A percentile compares a stretch with the other conserved stretches of the same genome.
Conservation (phyloP, 2,797 vertebrate genomes). For the Tachyglossus aculeatus region DNA sequence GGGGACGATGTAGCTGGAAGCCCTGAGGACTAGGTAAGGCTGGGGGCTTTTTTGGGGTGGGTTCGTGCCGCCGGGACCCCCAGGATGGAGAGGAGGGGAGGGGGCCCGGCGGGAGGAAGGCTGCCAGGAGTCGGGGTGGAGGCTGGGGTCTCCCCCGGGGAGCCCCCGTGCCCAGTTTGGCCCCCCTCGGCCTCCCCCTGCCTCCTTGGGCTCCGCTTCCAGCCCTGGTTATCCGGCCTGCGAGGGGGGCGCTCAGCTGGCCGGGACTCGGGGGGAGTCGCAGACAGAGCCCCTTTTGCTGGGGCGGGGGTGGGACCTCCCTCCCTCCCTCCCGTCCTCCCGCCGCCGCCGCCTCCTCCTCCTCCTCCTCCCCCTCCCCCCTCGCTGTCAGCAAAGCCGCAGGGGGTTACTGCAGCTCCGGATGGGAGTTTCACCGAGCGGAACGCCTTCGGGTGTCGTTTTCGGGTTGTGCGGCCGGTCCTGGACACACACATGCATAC, state of each 20-base stretch:
- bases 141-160: neutral
- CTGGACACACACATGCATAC: neutral
- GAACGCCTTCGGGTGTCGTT: neutral
- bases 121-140: neutral
- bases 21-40: constrained; percentile 38
- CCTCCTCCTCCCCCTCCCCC: neutral
- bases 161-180: neutral
- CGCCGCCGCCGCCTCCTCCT: neutral
- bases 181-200: no score
- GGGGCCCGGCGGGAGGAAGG: neutral
- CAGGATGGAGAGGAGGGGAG: neutral
- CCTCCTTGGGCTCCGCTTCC: no score
- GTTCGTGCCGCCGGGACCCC: no score
- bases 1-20: constrained; percentile 8
- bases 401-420: neutral
- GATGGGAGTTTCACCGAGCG: neutral
- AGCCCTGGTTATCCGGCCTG: no score
- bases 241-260: no score
- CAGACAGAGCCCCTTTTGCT: no score
- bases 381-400: neutral
- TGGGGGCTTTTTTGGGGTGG: constrained; percentile 15
- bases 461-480: neutral
- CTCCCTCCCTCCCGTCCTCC: no score
- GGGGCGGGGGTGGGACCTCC: no score
- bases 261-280: neutral